A percentile compares a stretch with the other conserved stretches of the same genome.
These are phyloP conservation scores for Meloidogyne hapla DNA, from an alignment of 1,140 invertebrate genomes.

Conservation along the genomic window DNA sequence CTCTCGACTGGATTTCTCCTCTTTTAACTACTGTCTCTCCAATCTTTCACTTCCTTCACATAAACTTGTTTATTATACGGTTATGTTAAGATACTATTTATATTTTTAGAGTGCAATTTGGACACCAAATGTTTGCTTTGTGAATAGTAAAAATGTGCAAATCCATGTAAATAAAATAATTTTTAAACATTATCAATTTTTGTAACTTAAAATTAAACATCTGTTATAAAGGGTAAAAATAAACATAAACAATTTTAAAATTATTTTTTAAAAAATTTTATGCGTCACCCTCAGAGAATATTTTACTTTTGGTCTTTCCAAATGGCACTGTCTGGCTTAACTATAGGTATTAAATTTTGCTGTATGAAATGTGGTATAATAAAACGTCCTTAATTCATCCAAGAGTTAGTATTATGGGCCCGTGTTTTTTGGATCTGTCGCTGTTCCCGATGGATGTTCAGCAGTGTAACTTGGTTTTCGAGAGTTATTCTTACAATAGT, in stretches of 20 bases:
- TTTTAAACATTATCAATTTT: too few species aligned
- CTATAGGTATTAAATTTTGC: slow-evolving; percentile 22
- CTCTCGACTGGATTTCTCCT: slow-evolving; percentile 56
- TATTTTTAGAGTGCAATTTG: slow-evolving; percentile 41
- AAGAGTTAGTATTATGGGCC: slow-evolving; percentile 52
- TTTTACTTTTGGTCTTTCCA: slow-evolving; percentile 57
- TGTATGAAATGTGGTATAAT: not conserved
- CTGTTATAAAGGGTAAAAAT: too few species aligned
- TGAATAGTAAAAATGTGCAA: slow-evolving; percentile 61
- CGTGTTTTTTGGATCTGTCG: slow-evolving; percentile 55
- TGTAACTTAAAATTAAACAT: too few species aligned
- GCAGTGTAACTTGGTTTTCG: slow-evolving; percentile 59
- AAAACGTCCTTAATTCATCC: too few species aligned
- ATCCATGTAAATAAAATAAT: too few species aligned
- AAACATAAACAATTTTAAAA: too few species aligned
- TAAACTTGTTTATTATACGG: slow-evolving; percentile 40
- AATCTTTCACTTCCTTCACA: slow-evolving; percentile 58
- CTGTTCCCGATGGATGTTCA: slow-evolving; percentile 55
- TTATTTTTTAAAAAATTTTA: too few species aligned
- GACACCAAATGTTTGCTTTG: slow-evolving; percentile 58
- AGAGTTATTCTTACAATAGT: slow-evolving; percentile 63
- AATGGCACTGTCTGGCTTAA: slow-evolving; percentile 61
- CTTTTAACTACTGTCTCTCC: slow-evolving; percentile 56
- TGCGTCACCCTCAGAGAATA: slow-evolving; percentile 57
- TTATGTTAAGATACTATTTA: not conserved